These are phyloP conservation scores for Trichonephila inaurata DNA, from an alignment of 1,140 invertebrate species.

Conservation along the genomic window DNA sequence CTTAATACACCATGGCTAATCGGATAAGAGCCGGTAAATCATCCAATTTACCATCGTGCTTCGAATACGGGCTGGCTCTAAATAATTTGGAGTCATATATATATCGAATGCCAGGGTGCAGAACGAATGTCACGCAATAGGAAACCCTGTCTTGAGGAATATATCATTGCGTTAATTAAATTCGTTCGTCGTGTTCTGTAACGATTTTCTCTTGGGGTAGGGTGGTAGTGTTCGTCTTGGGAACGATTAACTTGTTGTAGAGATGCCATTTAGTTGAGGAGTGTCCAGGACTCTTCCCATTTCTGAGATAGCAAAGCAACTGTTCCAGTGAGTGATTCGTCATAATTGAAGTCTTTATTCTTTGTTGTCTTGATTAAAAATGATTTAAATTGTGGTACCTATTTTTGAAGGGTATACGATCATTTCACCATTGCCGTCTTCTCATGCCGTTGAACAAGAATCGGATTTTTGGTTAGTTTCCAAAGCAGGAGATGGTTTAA, in stretches of 20 bases:
- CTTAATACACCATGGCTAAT: constrained; percentile 49
- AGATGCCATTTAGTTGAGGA: too few species aligned
- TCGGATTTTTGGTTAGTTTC: too few species aligned
- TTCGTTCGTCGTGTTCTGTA: not conserved
- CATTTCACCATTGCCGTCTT: too few species aligned
- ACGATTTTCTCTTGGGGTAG: not conserved
- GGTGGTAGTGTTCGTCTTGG: not conserved
- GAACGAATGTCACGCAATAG: not conserved
- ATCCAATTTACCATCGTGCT: constrained; percentile 37
- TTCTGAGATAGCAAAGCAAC: too few species aligned
- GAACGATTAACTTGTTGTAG: not conserved
- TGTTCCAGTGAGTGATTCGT: too few species aligned
- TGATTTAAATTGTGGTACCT: too few species aligned
- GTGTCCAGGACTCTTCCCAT: too few species aligned
- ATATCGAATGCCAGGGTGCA: not conserved
- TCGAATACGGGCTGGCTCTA: not conserved
- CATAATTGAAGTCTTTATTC: too few species aligned
- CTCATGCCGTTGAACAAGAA: too few species aligned
- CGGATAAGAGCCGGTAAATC: constrained; percentile 37
- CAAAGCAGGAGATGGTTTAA: too few species aligned
- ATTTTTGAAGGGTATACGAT: too few species aligned
- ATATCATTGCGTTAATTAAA: constrained; percentile 44
- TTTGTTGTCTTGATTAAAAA: too few species aligned
- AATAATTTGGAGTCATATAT: constrained; percentile 31
- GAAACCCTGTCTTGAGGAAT: constrained; percentile 16